Base-by-base conservation (phyloP, 2,888 invertebrate species). In the Drosophila differens region DNA sequence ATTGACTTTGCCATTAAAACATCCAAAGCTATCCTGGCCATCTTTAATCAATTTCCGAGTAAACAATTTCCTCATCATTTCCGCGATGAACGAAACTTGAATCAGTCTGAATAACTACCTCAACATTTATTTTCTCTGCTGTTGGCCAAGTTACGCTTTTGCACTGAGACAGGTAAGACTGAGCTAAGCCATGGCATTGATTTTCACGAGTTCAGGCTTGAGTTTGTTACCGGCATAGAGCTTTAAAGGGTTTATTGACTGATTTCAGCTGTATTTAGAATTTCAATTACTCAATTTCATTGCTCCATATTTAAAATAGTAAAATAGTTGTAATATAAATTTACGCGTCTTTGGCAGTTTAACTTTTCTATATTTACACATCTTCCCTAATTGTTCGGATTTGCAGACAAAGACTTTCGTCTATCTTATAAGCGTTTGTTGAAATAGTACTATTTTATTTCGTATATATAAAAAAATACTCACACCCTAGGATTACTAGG, bases 51-150 rank as follows among this genome's bases (percentile, higher is more conserved):
- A 85, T 85, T 89, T 76, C 51, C 67, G 62, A 72, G 79, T 75
- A 76, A 71, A 84, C 85, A 87, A 89, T 89, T 89, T 89, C 81
- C 74, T 76, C 64, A 73, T 82, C 70, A 84, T 87, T 89, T 85
- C 82, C 87, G 82, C 61, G 57, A 52, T 30, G 67, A 63, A 47
- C 39, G 22, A 16, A 58, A 35, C 62, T 63, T 47, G 47, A 39
- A 55, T 55, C 66, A 41, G 61, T 53, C 57, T 66, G 39, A 53
- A 53, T 58, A 58, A 32, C 58, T 44, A 19, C 33, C 52, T 16
- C 16, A 19, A 55, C 41, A 59, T 59, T 61, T 57, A 59, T 47
- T 39, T 37, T 53, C 51, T n/a, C 51, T 39, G 32, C 16, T n/a
- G 4, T 12, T 35, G 35, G n/a, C 22, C 9, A 37, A 28, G 39